Conservation (phyloP, 2,797 vertebrate species). For the Sparus aurata region DNA sequence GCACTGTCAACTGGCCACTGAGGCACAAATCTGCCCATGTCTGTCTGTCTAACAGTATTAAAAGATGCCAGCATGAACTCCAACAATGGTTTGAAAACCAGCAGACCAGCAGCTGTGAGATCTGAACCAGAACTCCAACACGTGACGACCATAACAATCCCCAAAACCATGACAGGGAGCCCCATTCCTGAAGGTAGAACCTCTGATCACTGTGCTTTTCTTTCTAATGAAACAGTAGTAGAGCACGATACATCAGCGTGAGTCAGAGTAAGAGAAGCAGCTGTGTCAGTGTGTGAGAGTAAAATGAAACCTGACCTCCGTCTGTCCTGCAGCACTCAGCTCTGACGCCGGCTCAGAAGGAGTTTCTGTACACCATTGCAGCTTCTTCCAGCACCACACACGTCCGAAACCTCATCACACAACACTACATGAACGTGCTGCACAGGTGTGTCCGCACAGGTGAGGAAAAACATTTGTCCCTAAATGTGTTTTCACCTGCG, state of each 20-base stretch:
- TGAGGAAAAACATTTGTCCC: slow-evolving; percentile 16
- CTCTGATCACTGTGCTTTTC: neutral
- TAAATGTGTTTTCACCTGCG: too few relatives aligned
- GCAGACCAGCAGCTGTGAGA: neutral
- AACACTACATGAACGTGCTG: slow-evolving; percentile 83
- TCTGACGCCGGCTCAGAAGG: slow-evolving; percentile 82
- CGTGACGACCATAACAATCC: slow-evolving; percentile 35
- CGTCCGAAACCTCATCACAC: slow-evolving; percentile 77
- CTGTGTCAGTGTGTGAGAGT: neutral
- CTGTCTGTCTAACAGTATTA: neutral
- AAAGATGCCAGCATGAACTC: neutral
- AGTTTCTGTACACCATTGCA: slow-evolving; percentile 78
- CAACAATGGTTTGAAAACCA: neutral
- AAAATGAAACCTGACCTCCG: slow-evolving; percentile 12
- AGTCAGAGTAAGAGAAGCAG: neutral
- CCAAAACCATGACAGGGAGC: slow-evolving; percentile 49
- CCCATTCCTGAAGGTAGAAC: slow-evolving; percentile 72
- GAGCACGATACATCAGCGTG: too few relatives aligned
- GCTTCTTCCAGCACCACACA: slow-evolving; percentile 75
- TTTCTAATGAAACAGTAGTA: neutral
- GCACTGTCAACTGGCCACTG: neutral
- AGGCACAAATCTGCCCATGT: neutral
- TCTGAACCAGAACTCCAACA: slow-evolving; percentile 18
- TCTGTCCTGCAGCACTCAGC: slow-evolving; percentile 76
- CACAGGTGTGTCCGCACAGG: slow-evolving; percentile 70